Conservation (phyloP, 2,797 vertebrate genomes). For the Coracias cyanogaster region DNA sequence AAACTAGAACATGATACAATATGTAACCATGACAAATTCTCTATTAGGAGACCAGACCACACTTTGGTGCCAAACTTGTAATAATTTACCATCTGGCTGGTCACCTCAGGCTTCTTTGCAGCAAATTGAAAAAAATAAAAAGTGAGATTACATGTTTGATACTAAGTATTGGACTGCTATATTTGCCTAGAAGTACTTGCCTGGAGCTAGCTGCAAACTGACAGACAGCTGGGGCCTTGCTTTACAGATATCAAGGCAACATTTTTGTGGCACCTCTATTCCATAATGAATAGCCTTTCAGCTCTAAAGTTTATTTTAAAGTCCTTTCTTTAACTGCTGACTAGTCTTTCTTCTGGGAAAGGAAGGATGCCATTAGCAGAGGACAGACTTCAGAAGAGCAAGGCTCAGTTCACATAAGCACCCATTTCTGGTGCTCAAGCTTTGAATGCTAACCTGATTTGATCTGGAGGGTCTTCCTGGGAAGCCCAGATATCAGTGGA, state of each 20-base stretch:
- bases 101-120: constrained; percentile 18
- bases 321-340: neutral
- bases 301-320: neutral
- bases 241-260: neutral
- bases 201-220: neutral
- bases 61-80: constrained; percentile 16
- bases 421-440: neutral
- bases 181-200: neutral
- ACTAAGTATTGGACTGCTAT: neutral
- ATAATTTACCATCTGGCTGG: constrained; percentile 24
- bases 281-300: neutral
- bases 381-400: neutral
- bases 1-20: constrained; percentile 8
- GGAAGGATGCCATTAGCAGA: neutral
- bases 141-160: neutral
- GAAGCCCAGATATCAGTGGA: neutral
- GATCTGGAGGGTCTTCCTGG: neutral
- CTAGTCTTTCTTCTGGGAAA: neutral
- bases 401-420: neutral
- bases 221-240: neutral
- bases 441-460: neutral
- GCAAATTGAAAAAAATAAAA: neutral
- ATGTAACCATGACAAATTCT: neutral
- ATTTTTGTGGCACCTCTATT: neutral
- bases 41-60: neutral